Conservation (phyloP, 2,797 vertebrate genomes). For the Protonibea diacanthus region DNA sequence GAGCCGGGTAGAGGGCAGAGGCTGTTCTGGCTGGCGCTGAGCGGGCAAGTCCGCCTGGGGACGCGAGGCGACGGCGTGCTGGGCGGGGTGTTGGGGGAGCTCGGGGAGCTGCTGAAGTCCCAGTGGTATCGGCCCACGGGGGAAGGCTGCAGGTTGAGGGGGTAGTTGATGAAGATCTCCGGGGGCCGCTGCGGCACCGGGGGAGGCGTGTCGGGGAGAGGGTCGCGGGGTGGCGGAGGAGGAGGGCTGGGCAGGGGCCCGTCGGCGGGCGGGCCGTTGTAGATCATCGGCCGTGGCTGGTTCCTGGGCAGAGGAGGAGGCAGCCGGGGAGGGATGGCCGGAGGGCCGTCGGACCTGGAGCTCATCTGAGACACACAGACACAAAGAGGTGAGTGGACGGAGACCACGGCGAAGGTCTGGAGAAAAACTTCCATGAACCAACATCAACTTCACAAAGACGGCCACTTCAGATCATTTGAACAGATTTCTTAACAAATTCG, state of each 20-base stretch:
- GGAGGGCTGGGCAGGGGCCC: slow-evolving; percentile 92
- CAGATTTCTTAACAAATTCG: too few relatives aligned
- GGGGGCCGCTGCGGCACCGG: slow-evolving; percentile 92
- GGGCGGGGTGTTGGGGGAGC: slow-evolving; percentile 88
- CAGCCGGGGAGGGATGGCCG: slow-evolving; percentile 94
- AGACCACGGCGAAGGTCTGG: not conserved
- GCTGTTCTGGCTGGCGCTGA: slow-evolving; percentile 89
- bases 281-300: slow-evolving; percentile 88
- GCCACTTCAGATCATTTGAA: too few relatives aligned
- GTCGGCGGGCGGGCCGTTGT: slow-evolving; percentile 83
- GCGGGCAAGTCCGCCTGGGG: slow-evolving; percentile 87
- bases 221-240: slow-evolving; percentile 88
- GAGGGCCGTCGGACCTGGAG: slow-evolving; percentile 89
- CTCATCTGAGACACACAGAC: slow-evolving; percentile 80
- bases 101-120: slow-evolving; percentile 91
- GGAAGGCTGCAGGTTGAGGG: slow-evolving; percentile 91
- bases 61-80: slow-evolving; percentile 89
- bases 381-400: not conserved
- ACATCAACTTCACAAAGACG: too few relatives aligned
- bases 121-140: slow-evolving; percentile 91
- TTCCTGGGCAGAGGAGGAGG: slow-evolving; percentile 89
- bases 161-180: slow-evolving; percentile 98
- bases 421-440: too few relatives aligned
- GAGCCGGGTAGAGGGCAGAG: slow-evolving; percentile 81
- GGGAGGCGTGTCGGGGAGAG: slow-evolving; percentile 92